phyloP scores from a whole-genome alignment of 2,888 invertebrate genomes.

The Napeogenes inachia region DNA sequence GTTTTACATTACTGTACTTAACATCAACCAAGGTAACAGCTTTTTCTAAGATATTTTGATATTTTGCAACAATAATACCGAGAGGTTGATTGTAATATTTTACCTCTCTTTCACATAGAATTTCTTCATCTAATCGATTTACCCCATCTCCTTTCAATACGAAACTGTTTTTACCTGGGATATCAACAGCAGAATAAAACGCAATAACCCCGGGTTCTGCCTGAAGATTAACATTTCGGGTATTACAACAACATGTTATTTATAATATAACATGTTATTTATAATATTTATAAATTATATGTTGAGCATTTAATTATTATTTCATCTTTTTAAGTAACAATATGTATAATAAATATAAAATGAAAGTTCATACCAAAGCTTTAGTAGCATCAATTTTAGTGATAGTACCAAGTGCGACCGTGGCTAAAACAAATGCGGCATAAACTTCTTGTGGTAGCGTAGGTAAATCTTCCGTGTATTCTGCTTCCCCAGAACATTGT shows the following conservation, averaged over 20 bases:
- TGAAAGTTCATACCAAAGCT: conserved; percentile 74
- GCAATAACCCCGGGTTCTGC: conserved; percentile 80
- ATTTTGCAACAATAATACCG: conserved; percentile 80
- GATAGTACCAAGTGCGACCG: conserved; percentile 44
- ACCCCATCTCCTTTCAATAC: conserved; percentile 39
- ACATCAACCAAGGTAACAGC: conserved; percentile 76
- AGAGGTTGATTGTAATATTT: conserved; percentile 80
- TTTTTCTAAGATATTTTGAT: conserved; percentile 64
- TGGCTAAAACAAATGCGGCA: conserved; percentile 80
- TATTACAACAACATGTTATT: no score
- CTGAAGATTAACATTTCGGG: conserved; percentile 43
- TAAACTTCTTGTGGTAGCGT: conserved; percentile 78
- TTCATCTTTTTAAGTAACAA: no score
- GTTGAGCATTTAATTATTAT: no score
- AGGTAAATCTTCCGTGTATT: conserved; percentile 81
- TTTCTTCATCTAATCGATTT: conserved; percentile 49
- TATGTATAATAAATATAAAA: no score
- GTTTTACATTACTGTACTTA: conserved; percentile 58
- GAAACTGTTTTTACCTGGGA: conserved; percentile 81
- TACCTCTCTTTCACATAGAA: conserved; percentile 71
- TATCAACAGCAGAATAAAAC: conserved; percentile 80
- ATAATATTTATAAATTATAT: no score
- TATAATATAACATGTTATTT: no score
- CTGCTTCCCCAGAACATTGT: conserved; percentile 82
- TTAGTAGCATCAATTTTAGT: conserved; percentile 45